These are phyloP conservation scores for Tupaia chinensis DNA, from an alignment of 2,113 vertebrate genomes.

Conservation along the genomic window DNA sequence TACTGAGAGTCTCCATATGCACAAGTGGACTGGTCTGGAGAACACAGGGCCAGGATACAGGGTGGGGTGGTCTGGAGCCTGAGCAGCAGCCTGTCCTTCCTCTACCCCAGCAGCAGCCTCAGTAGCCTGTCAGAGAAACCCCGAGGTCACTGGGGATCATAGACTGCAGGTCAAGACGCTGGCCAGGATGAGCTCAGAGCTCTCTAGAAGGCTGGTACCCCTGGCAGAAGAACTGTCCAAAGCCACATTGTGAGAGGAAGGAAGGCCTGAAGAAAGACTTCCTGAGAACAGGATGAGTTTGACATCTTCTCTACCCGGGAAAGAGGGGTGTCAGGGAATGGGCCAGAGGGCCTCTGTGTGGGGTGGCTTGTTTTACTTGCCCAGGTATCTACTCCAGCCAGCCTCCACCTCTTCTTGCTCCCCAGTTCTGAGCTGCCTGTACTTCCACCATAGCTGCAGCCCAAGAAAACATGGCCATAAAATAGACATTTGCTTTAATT, in stretches of 20 bases:
- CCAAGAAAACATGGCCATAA: constrained; percentile 72
- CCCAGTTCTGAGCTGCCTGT: neutral
- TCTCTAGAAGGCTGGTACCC: neutral
- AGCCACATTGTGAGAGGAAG: neutral
- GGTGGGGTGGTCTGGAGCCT: neutral
- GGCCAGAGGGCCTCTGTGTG: neutral
- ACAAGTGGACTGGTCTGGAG: neutral
- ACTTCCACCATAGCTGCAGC: constrained; percentile 13
- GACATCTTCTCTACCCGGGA: neutral
- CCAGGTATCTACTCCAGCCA: neutral
- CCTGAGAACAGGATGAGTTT: neutral
- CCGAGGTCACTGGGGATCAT: neutral
- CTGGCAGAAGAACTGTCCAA: neutral
- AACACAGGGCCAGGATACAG: neutral
- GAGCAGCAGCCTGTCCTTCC: neutral
- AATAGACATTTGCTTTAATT: constrained; percentile 81
- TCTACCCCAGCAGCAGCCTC: neutral
- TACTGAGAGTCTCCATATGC: neutral
- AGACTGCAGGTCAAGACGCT: neutral
- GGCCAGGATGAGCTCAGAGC: neutral
- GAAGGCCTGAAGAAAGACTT: neutral
- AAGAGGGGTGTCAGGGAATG: neutral
- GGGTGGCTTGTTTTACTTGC: too few species aligned
- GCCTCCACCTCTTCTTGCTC: neutral
- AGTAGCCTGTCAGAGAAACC: neutral